Percentiles rank a stretch among this genome's conserved stretches.
phyloP scores from a whole-genome alignment of 2,113 vertebrate species.

The Pteronura brasiliensis region DNA sequence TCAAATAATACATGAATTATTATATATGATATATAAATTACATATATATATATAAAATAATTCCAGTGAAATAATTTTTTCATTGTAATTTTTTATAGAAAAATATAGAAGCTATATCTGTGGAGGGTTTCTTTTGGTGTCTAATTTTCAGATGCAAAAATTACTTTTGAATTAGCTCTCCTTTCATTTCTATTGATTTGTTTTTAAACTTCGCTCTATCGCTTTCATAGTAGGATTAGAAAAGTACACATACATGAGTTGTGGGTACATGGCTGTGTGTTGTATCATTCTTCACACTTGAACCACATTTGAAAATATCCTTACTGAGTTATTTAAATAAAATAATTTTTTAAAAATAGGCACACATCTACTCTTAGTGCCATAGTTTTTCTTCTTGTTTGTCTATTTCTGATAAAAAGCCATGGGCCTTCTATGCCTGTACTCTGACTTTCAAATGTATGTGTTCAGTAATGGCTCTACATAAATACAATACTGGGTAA shows the following conservation, averaged over 20 bases:
- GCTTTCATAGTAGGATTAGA: background rate
- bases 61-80: background rate
- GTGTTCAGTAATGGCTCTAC: background rate
- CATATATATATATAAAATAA: background rate
- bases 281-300: background rate
- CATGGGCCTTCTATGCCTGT: background rate
- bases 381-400: background rate
- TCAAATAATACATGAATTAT: background rate
- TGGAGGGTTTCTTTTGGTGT: background rate
- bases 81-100: background rate
- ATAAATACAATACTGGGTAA: background rate
- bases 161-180: background rate
- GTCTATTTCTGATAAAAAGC: background rate
- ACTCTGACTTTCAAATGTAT: background rate
- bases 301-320: background rate
- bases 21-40: background rate
- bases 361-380: background rate
- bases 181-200: background rate
- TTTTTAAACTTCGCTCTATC: background rate
- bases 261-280: background rate
- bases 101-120: background rate
- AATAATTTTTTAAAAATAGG: background rate
- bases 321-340: background rate
- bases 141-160: background rate
- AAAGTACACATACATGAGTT: background rate